Conservation (phyloP, 2,888 invertebrate genomes). For the Drosophila lacicola region DNA sequence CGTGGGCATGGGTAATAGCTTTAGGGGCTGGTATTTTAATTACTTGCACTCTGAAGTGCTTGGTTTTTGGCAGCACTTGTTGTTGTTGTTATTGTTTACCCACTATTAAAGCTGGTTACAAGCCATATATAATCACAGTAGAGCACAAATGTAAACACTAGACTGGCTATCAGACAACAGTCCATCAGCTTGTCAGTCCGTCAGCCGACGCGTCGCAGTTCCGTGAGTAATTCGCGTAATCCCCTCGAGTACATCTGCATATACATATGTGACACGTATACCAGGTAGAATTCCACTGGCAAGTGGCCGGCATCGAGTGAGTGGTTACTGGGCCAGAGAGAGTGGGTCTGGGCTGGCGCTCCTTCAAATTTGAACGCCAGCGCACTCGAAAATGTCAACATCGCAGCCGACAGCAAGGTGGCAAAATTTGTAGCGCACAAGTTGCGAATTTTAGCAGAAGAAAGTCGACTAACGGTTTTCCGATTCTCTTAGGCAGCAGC, state of each 20-base stretch:
- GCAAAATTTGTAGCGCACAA: constrained; percentile 9
- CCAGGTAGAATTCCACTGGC: constrained; percentile 50
- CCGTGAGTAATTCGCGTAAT: constrained; percentile 8
- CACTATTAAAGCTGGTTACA: constrained; percentile 19
- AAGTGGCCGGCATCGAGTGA: constrained; percentile 25
- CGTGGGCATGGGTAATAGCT: constrained; percentile 6
- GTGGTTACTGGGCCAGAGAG: constrained; percentile 3
- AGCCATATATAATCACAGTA: constrained; percentile 30
- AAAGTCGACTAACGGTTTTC: constrained; percentile 1
- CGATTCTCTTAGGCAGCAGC: too few relatives aligned
- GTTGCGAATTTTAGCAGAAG: constrained; percentile 22
- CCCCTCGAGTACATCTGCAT: constrained; percentile 48
- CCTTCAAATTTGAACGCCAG: constrained; percentile 12
- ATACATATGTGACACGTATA: constrained; percentile 10
- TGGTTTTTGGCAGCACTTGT: constrained; percentile 12
- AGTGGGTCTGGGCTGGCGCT: not conserved
- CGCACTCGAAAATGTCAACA: constrained; percentile 26
- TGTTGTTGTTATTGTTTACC: constrained; percentile 25
- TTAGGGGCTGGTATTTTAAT: constrained; percentile 65
- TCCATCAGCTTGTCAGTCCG: constrained; percentile 9
- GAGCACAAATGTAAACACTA: constrained; percentile 29
- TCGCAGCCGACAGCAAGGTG: constrained; percentile 9
- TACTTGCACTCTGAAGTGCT: constrained; percentile 56
- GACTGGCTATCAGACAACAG: constrained; percentile 21
- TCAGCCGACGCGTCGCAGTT: not conserved